Conservation (phyloP, 2,797 vertebrate genomes). For the Hydrolagus colliei region DNA sequence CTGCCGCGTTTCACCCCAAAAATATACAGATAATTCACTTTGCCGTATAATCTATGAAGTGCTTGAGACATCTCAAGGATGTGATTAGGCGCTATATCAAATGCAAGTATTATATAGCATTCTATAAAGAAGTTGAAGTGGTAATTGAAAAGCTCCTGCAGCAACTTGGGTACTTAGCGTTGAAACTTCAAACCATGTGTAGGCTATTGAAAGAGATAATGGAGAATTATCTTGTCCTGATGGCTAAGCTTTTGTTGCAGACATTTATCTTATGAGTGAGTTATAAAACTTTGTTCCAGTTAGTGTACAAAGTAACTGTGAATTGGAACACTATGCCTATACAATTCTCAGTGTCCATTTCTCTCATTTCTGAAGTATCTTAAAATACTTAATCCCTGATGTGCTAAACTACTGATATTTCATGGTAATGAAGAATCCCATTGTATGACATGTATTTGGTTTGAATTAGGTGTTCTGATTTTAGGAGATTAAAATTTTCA, state of each 20-base stretch:
- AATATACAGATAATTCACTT: too few relatives aligned
- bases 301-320: too few relatives aligned
- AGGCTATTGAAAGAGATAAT: too few relatives aligned
- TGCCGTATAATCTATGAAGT: background rate
- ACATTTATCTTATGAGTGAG: too few relatives aligned
- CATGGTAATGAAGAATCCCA: constrained; percentile 15
- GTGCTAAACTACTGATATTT: background rate
- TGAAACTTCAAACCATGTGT: background rate
- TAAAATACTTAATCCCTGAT: too few relatives aligned
- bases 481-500: background rate
- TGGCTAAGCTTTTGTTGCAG: too few relatives aligned
- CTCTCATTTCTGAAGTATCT: too few relatives aligned
- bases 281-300: too few relatives aligned
- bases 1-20: too few relatives aligned
- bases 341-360: too few relatives aligned
- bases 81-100: background rate
- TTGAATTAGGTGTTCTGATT: background rate
- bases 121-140: background rate
- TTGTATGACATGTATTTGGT: background rate
- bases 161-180: background rate
- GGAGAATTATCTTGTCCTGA: too few relatives aligned
- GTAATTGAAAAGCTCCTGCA: background rate
- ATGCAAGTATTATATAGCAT: background rate
- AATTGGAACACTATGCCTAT: too few relatives aligned
- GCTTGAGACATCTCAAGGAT: background rate